A percentile compares a stretch with the other conserved stretches of the same genome.
Evolutionary conservation across 2,888 invertebrate species (phyloP).

Genomic region (Rhingia campestris): DNA sequence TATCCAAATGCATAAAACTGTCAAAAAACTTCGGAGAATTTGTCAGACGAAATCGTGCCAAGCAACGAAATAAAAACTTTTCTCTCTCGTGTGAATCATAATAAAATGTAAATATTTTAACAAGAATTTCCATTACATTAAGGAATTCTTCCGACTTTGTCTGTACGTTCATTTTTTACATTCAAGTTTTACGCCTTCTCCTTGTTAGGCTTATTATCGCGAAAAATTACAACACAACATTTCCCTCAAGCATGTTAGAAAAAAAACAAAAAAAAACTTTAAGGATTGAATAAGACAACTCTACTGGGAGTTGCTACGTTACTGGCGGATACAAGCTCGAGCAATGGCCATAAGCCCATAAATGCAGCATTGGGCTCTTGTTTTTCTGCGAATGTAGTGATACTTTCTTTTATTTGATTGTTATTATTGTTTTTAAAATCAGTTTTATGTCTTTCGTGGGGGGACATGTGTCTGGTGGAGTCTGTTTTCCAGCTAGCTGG

Average conservation of each 20-base stretch:
- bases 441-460: no score
- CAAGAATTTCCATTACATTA: slow-evolving; percentile 51
- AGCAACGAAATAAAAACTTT: slow-evolving; percentile 56
- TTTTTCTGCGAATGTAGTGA: no score
- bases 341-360: no score
- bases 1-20: slow-evolving; percentile 55
- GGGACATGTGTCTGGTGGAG: no score
- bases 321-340: no score
- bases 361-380: no score
- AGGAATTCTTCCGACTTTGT: slow-evolving; percentile 24
- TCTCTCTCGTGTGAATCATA: slow-evolving; percentile 56
- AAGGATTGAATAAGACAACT: no score
- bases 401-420: no score
- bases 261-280: no score
- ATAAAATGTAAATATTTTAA: slow-evolving; percentile 68
- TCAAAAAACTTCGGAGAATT: slow-evolving; percentile 62
- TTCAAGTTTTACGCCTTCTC: neutral
- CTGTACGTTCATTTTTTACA: neutral
- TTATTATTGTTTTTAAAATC: no score
- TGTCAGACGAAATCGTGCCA: slow-evolving; percentile 48
- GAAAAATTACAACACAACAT: slow-evolving; percentile 43
- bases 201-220: slow-evolving; percentile 46
- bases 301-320: no score
- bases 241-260: slow-evolving; percentile 13
- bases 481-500: no score